These are phyloP conservation scores for Zaprionus camerounensis DNA, from an alignment of 1,140 invertebrate species.

Conservation along the genomic window DNA sequence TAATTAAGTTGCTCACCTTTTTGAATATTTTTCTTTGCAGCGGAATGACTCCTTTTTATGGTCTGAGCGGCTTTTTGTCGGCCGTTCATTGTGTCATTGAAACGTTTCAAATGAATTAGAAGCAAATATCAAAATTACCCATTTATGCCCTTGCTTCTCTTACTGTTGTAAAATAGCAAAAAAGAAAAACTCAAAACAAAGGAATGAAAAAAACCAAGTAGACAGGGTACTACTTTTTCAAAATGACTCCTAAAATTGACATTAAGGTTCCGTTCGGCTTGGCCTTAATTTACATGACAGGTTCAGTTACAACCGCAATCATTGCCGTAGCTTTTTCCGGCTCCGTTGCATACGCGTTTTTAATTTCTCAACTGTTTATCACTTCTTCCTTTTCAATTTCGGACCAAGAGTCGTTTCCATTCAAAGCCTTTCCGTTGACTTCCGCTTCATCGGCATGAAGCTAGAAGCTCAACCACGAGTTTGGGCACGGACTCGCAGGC, in stretches of 20 bases:
- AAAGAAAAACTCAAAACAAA: constrained; percentile 33
- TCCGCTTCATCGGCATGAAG: constrained; percentile 71
- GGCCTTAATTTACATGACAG: not conserved
- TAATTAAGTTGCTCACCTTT: constrained; percentile 72
- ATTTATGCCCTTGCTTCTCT: not conserved
- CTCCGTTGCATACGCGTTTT: constrained; percentile 63
- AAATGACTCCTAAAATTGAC: constrained; percentile 4
- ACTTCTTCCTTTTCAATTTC: constrained; percentile 51
- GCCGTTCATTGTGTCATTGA: constrained; percentile 8
- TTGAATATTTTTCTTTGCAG: constrained; percentile 24
- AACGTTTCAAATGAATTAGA: constrained; percentile 54
- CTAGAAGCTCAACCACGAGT: not conserved
- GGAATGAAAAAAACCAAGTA: constrained; percentile 1
- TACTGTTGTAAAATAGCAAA: constrained; percentile 16
- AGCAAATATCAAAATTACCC: constrained; percentile 55
- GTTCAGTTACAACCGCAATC: not conserved
- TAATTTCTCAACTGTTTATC: constrained; percentile 75
- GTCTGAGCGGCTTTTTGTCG: not conserved
- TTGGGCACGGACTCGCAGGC: not conserved
- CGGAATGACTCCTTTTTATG: constrained; percentile 30
- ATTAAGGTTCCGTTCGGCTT: constrained; percentile 46
- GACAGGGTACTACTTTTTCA: not conserved
- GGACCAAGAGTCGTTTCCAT: constrained; percentile 41
- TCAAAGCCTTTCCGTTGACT: constrained; percentile 70
- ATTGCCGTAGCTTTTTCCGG: constrained; percentile 8